These are phyloP conservation scores for Caenorhabditis zanzibari DNA, from an alignment of 2,888 invertebrate genomes.

Conservation along the genomic window DNA sequence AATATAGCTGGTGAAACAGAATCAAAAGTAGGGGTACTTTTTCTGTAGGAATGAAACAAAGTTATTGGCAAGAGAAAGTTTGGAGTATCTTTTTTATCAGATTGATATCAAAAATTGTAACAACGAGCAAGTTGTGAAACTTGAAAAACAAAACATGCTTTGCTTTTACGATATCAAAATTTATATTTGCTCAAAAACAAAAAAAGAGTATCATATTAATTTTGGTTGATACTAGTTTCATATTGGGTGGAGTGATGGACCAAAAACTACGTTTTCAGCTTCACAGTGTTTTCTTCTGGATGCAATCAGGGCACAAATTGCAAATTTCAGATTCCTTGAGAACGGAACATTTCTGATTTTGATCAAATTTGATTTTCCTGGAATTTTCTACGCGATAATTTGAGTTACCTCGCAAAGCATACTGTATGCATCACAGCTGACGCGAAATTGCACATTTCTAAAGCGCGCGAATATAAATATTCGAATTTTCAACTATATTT, in stretches of 20 bases:
- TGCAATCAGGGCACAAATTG: neutral
- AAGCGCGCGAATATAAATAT: conserved; percentile 18
- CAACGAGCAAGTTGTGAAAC: conserved; percentile 24
- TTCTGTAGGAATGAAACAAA: neutral
- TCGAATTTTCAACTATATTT: neutral
- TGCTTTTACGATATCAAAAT: conserved; percentile 44
- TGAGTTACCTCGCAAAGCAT: neutral
- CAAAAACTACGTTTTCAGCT: conserved; percentile 24
- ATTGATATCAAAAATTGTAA: conserved; percentile 45
- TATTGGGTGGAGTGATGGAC: conserved; percentile 28
- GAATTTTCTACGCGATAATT: too few relatives aligned
- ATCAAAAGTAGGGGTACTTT: neutral
- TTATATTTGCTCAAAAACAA: conserved; percentile 52
- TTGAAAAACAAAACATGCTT: conserved; percentile 43
- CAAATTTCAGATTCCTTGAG: neutral
- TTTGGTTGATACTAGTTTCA: conserved; percentile 34
- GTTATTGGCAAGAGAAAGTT: neutral
- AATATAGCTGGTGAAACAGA: conserved; percentile 27
- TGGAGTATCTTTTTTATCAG: conserved; percentile 34
- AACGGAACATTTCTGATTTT: neutral
- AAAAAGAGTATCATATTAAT: conserved; percentile 49
- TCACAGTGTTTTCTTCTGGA: neutral
- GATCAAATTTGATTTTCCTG: neutral
- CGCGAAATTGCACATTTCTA: conserved; percentile 9
- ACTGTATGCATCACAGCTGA: conserved; percentile 7